Base-by-base conservation (phyloP, 2,113 vertebrate genomes). In the Elanoides forficatus region DNA sequence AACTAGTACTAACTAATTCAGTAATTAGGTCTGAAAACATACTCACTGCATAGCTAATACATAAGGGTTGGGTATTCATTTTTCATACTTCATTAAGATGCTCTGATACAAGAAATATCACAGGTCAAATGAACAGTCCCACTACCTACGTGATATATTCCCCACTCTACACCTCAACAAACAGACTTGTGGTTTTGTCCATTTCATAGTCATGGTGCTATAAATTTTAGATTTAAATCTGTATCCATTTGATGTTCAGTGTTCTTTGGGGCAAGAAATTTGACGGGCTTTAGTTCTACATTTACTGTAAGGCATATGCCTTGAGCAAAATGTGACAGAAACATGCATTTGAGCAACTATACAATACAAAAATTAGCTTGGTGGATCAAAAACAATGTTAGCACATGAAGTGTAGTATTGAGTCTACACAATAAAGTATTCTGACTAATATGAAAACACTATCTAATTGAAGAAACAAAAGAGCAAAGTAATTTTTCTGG, bases 11-110 rank as follows among this genome's bases (percentile, higher is more conserved):
- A 91, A 85, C 36, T 91, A 87, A 94, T 90, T 76, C 42, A 80
- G 26, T 66, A 94, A 91, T 88, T 93, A 82, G 38, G 45, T 68
- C 84, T 73, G 74, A 91, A 95, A 91, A 85, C 45, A 87, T 71
- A 83, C 53, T 91, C 7, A 2, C 32, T 73, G 74, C 70, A 90
- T 21, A 58, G 62, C 40, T 88, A 73, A 65, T 34, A 75, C 14
- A 20, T 63, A 84, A 11, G 6, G 38, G 25, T 9, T 48, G 18
- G 21, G 32, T 53, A 40, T 42, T 82, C 3, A 38, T 53, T 47
- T 75, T 74, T 71, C 18, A 23, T 58, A n/a, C 56, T 58, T 72
- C 6, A 7, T 65, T 25, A 60, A 60, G 83, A 72, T 1, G 6
- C 32, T 88, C 13, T 22, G 26, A 42, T 15, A 32, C 25, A 70